A percentile compares a stretch with the other conserved stretches of the same genome.
Conservation (phyloP, 2,888 invertebrate species). For the Bombylius major region DNA sequence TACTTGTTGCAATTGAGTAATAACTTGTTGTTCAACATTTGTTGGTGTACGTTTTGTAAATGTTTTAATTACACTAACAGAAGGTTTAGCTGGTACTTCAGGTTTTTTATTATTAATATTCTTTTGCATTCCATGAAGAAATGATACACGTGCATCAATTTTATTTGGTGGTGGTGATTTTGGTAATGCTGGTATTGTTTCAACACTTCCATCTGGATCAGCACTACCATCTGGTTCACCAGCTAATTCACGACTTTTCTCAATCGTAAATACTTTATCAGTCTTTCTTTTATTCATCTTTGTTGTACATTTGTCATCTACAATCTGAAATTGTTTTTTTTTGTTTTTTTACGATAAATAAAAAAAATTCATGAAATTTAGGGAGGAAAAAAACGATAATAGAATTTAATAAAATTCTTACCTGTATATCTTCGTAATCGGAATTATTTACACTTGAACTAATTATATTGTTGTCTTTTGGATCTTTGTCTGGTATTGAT, state of each 20-base stretch:
- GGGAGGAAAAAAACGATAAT: background rate
- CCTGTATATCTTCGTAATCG: constrained; percentile 34
- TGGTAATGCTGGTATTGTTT: constrained; percentile 57
- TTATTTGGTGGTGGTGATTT: constrained; percentile 52
- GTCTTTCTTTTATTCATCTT: background rate
- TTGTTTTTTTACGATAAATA: no score
- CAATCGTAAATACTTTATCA: constrained; percentile 34
- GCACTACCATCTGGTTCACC: constrained; percentile 81
- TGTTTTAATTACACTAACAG: constrained; percentile 41
- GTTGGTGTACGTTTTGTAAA: constrained; percentile 41
- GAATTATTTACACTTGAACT: constrained; percentile 31
- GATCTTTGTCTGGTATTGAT: constrained; percentile 16
- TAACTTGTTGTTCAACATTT: constrained; percentile 38
- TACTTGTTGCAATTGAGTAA: constrained; percentile 42
- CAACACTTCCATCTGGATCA: constrained; percentile 59
- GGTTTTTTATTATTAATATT: constrained; percentile 44
- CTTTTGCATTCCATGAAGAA: constrained; percentile 53
- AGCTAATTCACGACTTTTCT: constrained; percentile 61
- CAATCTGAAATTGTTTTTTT: background rate
- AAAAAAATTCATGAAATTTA: constrained; percentile 12
- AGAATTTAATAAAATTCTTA: background rate
- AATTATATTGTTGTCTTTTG: constrained; percentile 26
- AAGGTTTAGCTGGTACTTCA: constrained; percentile 58
- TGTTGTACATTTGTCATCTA: background rate
- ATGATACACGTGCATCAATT: constrained; percentile 48